These are phyloP conservation scores for Drosophila yakuba DNA, from an alignment of 1,140 invertebrate genomes.

Conservation along the genomic window DNA sequence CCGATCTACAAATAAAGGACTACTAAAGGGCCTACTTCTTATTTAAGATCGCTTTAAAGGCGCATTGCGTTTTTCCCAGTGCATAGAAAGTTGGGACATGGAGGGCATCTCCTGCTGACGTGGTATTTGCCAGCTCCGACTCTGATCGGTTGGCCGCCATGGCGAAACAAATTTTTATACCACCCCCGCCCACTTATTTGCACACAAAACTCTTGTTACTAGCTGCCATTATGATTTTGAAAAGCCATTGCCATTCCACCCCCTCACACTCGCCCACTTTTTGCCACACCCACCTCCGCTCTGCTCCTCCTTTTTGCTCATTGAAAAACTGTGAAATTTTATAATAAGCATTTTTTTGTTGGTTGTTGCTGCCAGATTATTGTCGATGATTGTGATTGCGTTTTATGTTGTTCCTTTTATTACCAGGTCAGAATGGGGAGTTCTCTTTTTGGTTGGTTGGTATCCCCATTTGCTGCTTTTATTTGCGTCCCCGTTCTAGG, in stretches of 20 bases:
- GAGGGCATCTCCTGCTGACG: conserved; percentile 69
- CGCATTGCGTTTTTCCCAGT: not conserved
- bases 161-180: conserved; percentile 32
- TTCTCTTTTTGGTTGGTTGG: conserved; percentile 13
- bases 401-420: conserved; percentile 83
- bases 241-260: conserved; percentile 79
- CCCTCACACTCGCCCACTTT: conserved; percentile 27
- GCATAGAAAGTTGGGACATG: conserved; percentile 9
- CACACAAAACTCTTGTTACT: conserved; percentile 84
- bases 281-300: conserved; percentile 11
- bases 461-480: conserved; percentile 2
- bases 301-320: conserved; percentile 56
- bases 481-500: conserved; percentile 13
- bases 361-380: conserved; percentile 78
- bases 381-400: conserved; percentile 84
- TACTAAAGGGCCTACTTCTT: too few species aligned
- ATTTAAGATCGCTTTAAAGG: too few species aligned
- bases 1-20: too few species aligned
- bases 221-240: conserved; percentile 85
- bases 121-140: conserved; percentile 74
- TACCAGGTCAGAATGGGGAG: conserved; percentile 49
- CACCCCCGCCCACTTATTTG: conserved; percentile 60
- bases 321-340: conserved; percentile 85
- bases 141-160: conserved; percentile 51
- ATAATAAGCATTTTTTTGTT: conserved; percentile 84